These are phyloP conservation scores for Ctenodactylus gundi DNA, from an alignment of 2,113 vertebrate species.

Conservation along the genomic window DNA sequence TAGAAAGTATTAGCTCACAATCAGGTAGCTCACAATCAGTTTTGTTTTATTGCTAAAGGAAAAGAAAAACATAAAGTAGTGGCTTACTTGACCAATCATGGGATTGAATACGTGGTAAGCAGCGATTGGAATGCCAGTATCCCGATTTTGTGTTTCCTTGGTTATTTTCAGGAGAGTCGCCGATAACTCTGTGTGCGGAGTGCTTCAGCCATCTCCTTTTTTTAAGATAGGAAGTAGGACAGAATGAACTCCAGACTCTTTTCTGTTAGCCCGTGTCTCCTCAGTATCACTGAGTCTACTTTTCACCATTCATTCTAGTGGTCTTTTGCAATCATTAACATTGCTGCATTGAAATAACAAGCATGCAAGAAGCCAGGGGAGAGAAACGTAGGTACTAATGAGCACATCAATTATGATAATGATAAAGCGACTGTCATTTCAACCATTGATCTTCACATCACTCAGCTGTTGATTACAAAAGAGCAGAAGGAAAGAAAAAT, in stretches of 20 bases:
- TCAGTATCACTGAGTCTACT: not conserved
- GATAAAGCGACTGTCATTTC: conserved; percentile 69
- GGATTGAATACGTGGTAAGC: not conserved
- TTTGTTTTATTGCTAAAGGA: not conserved
- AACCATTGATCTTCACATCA: conserved; percentile 62
- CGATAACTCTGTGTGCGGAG: not conserved
- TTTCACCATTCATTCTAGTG: not conserved
- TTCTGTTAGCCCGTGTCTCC: not conserved
- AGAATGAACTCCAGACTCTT: not conserved
- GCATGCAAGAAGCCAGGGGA: conserved; percentile 27
- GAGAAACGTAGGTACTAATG: conserved; percentile 56
- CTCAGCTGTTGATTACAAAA: conserved; percentile 64
- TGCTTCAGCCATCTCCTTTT: not conserved
- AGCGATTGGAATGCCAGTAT: not conserved
- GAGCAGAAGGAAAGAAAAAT: conserved; percentile 45
- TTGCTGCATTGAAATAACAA: conserved; percentile 40
- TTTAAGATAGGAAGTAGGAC: not conserved
- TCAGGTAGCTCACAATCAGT: not conserved
- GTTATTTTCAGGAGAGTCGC: not conserved
- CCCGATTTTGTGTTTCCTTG: not conserved
- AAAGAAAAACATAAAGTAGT: not conserved
- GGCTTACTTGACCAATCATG: not conserved
- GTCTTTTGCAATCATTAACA: conserved; percentile 51
- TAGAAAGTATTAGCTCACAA: not conserved
- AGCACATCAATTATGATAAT: conserved; percentile 68